phyloP scores from a whole-genome alignment of 2,888 invertebrate genomes.

The Acleris laterana region DNA sequence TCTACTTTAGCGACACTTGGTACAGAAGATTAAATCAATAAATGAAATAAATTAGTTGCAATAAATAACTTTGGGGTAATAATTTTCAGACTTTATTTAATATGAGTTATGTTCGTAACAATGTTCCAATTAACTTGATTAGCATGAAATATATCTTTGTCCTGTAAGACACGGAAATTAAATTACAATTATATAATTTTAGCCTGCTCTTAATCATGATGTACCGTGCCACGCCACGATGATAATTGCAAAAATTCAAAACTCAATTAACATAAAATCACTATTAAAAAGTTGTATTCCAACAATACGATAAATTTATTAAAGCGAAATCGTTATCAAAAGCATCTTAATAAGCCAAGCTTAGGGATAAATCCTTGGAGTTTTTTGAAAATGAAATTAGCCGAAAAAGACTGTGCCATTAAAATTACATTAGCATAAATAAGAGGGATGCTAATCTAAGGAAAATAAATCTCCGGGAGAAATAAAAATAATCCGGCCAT shows the following conservation, averaged over 20 bases:
- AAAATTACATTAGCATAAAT: constrained; percentile 85
- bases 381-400: constrained; percentile 82
- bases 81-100: too few species aligned
- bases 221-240: background rate
- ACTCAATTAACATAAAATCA: constrained; percentile 24
- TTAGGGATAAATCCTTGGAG: constrained; percentile 75
- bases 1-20: too few species aligned
- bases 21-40: too few species aligned
- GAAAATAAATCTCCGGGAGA: constrained; percentile 78
- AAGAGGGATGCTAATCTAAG: constrained; percentile 83
- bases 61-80: too few species aligned
- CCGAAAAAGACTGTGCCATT: constrained; percentile 81
- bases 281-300: constrained; percentile 37
- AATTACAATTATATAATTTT: too few species aligned
- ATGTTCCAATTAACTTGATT: too few species aligned
- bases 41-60: too few species aligned
- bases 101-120: too few species aligned
- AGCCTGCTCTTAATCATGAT: background rate
- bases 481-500: constrained; percentile 79
- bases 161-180: too few species aligned
- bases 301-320: constrained; percentile 69
- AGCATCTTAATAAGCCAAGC: constrained; percentile 74
- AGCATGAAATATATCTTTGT: too few species aligned
- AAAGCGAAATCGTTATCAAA: constrained; percentile 68
- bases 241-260: constrained; percentile 6